These are phyloP conservation scores for Chloebia gouldiae DNA, from an alignment of 2,113 vertebrate genomes.

Conservation along the genomic window DNA sequence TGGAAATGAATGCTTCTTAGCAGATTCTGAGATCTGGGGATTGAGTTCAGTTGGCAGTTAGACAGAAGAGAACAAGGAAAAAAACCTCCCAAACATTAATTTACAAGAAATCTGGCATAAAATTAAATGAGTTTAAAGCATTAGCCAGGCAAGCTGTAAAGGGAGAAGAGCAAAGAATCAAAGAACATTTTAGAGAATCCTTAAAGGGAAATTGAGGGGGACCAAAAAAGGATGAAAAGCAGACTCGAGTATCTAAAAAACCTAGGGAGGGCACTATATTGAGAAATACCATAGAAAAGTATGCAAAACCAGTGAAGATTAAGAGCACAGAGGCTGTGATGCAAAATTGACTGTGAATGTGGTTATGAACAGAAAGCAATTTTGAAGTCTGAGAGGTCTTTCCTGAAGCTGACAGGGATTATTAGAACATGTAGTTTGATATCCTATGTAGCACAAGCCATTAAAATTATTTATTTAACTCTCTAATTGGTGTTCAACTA, in stretches of 20 bases:
- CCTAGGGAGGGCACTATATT: background rate
- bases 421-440: background rate
- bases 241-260: background rate
- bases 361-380: background rate
- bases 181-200: background rate
- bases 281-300: background rate
- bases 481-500: background rate
- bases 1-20: background rate
- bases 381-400: background rate
- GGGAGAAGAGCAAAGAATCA: background rate
- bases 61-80: background rate
- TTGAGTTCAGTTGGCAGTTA: background rate
- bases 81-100: accelerated
- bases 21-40: background rate
- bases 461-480: background rate
- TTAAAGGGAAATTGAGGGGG: background rate
- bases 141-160: background rate
- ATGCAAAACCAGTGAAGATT: background rate
- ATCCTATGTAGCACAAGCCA: background rate
- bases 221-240: background rate
- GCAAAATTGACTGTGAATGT: background rate
- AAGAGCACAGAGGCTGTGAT: background rate
- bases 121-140: background rate
- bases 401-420: background rate
- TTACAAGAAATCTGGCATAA: background rate